Base-by-base conservation (phyloP, 2,113 vertebrate species). In the Myiozetetes cayanensis region DNA sequence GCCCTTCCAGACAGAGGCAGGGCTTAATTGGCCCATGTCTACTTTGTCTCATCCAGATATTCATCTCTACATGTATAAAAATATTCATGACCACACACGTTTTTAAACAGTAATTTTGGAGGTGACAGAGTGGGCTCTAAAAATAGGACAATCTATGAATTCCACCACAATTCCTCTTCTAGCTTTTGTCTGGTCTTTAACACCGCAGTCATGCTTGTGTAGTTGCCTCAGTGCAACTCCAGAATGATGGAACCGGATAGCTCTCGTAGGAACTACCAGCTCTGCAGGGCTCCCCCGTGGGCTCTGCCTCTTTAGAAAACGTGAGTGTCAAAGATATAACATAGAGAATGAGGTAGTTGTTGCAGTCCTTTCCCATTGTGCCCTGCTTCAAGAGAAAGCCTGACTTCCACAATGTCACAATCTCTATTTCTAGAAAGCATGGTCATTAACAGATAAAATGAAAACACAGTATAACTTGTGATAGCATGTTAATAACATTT, bases 371-470 rank as follows among this genome's bases (percentile, higher is more conserved):
- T 47, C 37, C 12, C 63, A 61, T 3, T 53, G 37, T 82, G 41
- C 15, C 16, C 41, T 68, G 9, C 44, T 75, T 81, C 16, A 68
- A 72, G 52, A 87, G 49, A 90, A 67, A 78, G 15, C 25, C 49
- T 47, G 44, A 50, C 35, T 79, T 24, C 6, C 24, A 53, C 75
- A 52, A 25, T 44, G 56, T 81, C 86, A 77, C 19, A 72, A 2
- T 61, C 37, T 49, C 55, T 62, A 55, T 74, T 90, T 81, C 76
- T 81, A 63, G 43, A 83, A 88, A 65, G 17, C 12, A 33, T 47
- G 15, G 83, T 66, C 50, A 93, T 55, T 92, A 90, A 63, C 16
- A 94, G 61, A 75, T 80, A 77, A 86, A 90, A 90, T 31, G 11
- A 86, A 93, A 74, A 47, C 30, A 73, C 53, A 90, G 31, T 67